These are phyloP conservation scores for Serilophus lunatus DNA, from an alignment of 2,113 vertebrate genomes.

Conservation along the genomic window DNA sequence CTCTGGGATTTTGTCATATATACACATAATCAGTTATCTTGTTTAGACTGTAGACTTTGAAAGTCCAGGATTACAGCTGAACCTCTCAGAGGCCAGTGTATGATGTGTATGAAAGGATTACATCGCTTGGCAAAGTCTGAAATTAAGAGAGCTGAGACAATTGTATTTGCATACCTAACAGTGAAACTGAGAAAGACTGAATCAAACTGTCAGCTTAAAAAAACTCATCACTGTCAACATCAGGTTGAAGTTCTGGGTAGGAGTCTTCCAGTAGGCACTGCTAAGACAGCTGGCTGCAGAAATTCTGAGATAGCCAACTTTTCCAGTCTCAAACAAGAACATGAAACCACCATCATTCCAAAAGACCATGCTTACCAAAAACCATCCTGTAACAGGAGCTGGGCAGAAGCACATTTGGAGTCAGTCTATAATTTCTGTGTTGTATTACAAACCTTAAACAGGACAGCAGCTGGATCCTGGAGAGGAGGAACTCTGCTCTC, in stretches of 20 bases:
- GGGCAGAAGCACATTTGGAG: background rate
- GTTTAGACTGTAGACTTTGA: background rate
- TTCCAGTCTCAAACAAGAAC: background rate
- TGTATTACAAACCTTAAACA: background rate
- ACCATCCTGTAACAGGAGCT: background rate
- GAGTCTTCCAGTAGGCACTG: background rate
- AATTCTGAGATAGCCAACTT: background rate
- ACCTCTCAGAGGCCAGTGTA: rapidly evolving
- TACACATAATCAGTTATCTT: background rate
- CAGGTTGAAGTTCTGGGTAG: background rate
- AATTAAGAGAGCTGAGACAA: background rate
- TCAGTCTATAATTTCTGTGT: background rate
- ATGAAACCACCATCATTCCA: rapidly evolving
- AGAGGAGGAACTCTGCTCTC: background rate
- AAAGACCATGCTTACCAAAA: background rate
- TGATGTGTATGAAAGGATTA: background rate
- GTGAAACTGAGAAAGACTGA: background rate
- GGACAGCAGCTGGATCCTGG: background rate
- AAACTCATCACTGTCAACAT: background rate
- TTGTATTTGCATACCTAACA: background rate
- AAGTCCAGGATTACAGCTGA: background rate
- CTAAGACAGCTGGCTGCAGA: background rate
- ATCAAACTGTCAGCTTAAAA: background rate
- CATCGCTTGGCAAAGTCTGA: background rate
- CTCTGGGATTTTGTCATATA: background rate